Percentiles rank a stretch among this genome's conserved stretches.
phyloP scores from a whole-genome alignment of 2,888 invertebrate species.

The Polylopha cassiicola region DNA sequence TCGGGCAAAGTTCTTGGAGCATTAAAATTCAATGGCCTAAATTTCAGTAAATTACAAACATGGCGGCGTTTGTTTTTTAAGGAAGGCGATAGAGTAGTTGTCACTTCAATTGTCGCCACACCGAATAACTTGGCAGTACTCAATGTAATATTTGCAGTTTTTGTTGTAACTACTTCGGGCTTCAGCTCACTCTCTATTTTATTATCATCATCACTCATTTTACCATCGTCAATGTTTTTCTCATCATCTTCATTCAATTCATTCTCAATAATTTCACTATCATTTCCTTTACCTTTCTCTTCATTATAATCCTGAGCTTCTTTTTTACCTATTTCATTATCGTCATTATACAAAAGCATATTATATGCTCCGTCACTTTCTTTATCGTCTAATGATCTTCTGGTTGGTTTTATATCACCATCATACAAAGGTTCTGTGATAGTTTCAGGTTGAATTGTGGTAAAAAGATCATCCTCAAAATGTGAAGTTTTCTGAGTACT shows the following conservation, averaged over 20 bases:
- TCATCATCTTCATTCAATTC: slow-evolving; percentile 20
- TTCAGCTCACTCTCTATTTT: too few species aligned
- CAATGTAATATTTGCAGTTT: too few species aligned
- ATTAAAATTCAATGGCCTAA: slow-evolving; percentile 51
- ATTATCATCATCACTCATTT: too few species aligned
- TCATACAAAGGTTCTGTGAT: slow-evolving; percentile 22
- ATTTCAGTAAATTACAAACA: slow-evolving; percentile 48
- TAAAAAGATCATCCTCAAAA: too few species aligned
- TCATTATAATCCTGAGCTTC: slow-evolving; percentile 4
- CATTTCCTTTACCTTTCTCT: slow-evolving; percentile 28
- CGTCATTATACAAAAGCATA: slow-evolving; percentile 47
- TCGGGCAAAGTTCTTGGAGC: slow-evolving; percentile 57
- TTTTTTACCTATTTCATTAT: slow-evolving; percentile 28
- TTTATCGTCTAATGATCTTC: slow-evolving; percentile 20
- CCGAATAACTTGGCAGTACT: too few species aligned
- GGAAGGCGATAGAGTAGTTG: too few species aligned
- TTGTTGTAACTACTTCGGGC: too few species aligned
- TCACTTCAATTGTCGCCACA: too few species aligned
- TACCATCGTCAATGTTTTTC: slow-evolving; percentile 29
- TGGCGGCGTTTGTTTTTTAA: slow-evolving; percentile 18
- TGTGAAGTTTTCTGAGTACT: neutral
- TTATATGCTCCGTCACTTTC: slow-evolving; percentile 41
- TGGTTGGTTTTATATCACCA: slow-evolving; percentile 24
- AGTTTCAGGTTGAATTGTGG: neutral
- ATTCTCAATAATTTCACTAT: slow-evolving; percentile 35